Evolutionary conservation across 2,797 vertebrate species (phyloP), one percentile per base, ranked within the genome.

Genomic region (Manis crassicaudata): DNA sequence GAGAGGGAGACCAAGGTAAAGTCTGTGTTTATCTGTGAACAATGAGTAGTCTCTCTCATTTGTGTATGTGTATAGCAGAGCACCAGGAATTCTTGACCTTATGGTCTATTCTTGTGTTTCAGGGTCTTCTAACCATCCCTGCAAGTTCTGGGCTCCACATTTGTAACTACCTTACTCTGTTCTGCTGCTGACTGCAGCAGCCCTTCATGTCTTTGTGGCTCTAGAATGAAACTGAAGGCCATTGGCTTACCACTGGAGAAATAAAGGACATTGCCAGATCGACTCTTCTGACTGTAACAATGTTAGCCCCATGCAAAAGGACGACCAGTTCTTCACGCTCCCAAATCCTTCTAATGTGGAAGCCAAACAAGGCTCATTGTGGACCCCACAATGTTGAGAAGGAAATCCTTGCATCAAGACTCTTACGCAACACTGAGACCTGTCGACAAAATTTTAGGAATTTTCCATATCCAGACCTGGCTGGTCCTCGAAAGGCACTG

Each of bases 361-460:
- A 97, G 63, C 77, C 91, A 92, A 91, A 96, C 75, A 97, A 84
- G 77, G 87, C 70, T 60, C 94, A 91, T 54, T 94, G 27, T 20
- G 80, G 95, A 87, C 56, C 35, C 72, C 58, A 50, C 43, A 81
- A n/a, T 27, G 3, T 65, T 21, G 97, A 95, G 37, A 95, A 91
- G 52, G 90, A 95, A 52, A 60, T 13, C 14, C 29, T 95, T 37
- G 92, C 94, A 50, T 77, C 91, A 65, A 97, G 95, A 90, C 82
- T 96, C 37, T 84, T 95, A 18, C 96, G 73, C 79, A 95, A 97
- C 72, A 77, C 94, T 58, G 97, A 98, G 90, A 88, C 97, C 77
- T 93, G 97, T 93, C 97, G 97, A 77, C 96, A 96, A 88, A 98
- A 97, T 77, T 98, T 98, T 94, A 94, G 97, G 58, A 97, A 96